A percentile compares a stretch with the other conserved stretches of the same genome.
Conservation (phyloP, 2,113 vertebrate species). For the human (Homo sapiens) region DNA sequence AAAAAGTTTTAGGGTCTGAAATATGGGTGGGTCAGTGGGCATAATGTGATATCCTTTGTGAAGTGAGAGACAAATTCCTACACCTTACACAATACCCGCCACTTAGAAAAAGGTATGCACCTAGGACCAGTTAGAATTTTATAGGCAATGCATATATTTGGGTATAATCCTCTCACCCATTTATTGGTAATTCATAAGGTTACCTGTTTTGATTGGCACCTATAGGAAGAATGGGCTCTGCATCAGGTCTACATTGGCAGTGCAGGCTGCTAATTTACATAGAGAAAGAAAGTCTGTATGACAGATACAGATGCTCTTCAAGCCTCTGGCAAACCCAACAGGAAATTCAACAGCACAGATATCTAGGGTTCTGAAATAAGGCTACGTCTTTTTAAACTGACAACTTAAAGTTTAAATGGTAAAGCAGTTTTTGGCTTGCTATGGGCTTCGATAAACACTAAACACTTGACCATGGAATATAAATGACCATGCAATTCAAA, state of each 20-base stretch:
- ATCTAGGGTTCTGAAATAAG: not conserved
- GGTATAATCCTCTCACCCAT: not conserved
- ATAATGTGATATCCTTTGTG: not conserved
- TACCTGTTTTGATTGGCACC: not conserved
- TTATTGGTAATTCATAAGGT: not conserved
- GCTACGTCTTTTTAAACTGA: not conserved
- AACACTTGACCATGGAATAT: not conserved
- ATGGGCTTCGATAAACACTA: not conserved
- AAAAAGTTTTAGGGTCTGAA: not conserved
- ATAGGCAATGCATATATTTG: not conserved
- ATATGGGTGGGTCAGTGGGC: not conserved
- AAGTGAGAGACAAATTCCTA: not conserved
- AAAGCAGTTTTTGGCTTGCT: conserved; percentile 14
- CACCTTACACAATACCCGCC: not conserved
- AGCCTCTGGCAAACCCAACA: not conserved
- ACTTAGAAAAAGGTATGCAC: not conserved
- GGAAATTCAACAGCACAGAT: conserved; percentile 9
- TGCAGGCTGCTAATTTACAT: not conserved
- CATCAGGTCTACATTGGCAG: not conserved
- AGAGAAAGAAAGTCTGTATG: not conserved
- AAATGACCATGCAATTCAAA: not conserved
- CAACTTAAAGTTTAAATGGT: not conserved
- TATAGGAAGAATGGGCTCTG: not conserved
- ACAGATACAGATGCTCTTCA: not conserved
- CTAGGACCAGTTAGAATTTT: not conserved